Evolutionary conservation across 2,888 invertebrate genomes (phyloP), one percentile per base, ranked within the genome.

Genomic region (Schizotus pectinicornis): DNA sequence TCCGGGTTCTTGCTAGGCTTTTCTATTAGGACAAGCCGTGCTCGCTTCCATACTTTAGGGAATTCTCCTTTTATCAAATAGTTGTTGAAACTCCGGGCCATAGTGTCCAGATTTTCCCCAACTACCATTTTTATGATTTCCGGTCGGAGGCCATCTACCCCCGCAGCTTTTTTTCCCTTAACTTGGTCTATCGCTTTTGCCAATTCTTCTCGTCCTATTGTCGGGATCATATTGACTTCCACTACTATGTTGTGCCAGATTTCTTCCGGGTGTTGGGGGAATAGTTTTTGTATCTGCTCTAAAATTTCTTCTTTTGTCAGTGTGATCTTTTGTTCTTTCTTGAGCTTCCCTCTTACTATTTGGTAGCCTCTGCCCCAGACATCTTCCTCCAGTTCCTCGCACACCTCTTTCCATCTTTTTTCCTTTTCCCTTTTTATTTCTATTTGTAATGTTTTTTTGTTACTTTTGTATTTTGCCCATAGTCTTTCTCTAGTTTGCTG

Each of bases 121-220:
- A 53, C 34, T 2, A 13, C 7, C 9, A 42, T 6, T 37, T 60
- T 67, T 1, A 69, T 8, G 1, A 51, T 63, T 41, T 69, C 68
- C 1, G 61, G n/a, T 6, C 66, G 61, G 3, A 71, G 61, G 6
- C 63, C 63, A 36, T 68, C 69, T 0, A 62, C 59, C 0, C 67
- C 68, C 8, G 67, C 62, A 0, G 68, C 67, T 35, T 67, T 69
- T 7, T 38, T 41, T 11, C 37, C 54, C 7, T 60, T 57, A 6
- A 67, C 9, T 6, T 6, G 9, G 6, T 42, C 42, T 9, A 13
- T 7, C 6, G 7, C 12, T 6, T 13, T 6, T 13, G 6, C 6
- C 9, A n/a, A n/a, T n/a, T n/a, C n/a, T n/a, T n/a, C n/a, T n/a
- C n/a, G n/a, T n/a, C n/a, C n/a, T n/a, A n/a, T n/a, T n/a, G n/a